Evolutionary conservation across 2,113 vertebrate genomes (phyloP).

Genomic region (Hemiprocne comata): DNA sequence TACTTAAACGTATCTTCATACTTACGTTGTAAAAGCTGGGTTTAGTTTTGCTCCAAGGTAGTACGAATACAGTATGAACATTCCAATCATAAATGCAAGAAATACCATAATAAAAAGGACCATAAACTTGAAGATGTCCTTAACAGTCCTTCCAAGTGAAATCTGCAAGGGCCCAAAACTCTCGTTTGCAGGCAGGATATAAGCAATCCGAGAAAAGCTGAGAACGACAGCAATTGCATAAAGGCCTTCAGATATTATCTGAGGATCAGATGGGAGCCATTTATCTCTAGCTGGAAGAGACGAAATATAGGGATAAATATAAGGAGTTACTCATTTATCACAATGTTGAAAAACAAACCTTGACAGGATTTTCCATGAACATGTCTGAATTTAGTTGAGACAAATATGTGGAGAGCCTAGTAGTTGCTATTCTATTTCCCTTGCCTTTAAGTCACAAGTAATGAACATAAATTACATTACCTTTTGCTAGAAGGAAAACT

Average conservation of each 20-base stretch:
- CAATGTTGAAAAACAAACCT: background rate
- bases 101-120: constrained; percentile 95
- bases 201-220: constrained; percentile 89
- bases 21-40: constrained; percentile 91
- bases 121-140: constrained; percentile 95
- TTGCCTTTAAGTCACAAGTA: background rate
- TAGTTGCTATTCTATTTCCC: background rate
- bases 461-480: background rate
- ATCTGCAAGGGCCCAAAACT: constrained; percentile 93
- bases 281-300: constrained; percentile 86
- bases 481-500: background rate
- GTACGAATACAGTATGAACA: constrained; percentile 93
- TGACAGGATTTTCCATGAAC: background rate
- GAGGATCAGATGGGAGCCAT: constrained; percentile 91
- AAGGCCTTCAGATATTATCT: constrained; percentile 91
- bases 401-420: background rate
- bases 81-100: constrained; percentile 92
- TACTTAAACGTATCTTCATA: constrained; percentile 8
- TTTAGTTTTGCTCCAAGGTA: constrained; percentile 92
- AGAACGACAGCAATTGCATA: constrained; percentile 91
- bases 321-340: constrained; percentile 5
- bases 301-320: background rate
- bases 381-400: background rate
- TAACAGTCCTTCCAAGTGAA: constrained; percentile 90
- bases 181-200: constrained; percentile 92